Percentiles rank a stretch among this genome's conserved stretches.
Conservation (phyloP, 2,113 vertebrate species). For the Aramus guarauna region DNA sequence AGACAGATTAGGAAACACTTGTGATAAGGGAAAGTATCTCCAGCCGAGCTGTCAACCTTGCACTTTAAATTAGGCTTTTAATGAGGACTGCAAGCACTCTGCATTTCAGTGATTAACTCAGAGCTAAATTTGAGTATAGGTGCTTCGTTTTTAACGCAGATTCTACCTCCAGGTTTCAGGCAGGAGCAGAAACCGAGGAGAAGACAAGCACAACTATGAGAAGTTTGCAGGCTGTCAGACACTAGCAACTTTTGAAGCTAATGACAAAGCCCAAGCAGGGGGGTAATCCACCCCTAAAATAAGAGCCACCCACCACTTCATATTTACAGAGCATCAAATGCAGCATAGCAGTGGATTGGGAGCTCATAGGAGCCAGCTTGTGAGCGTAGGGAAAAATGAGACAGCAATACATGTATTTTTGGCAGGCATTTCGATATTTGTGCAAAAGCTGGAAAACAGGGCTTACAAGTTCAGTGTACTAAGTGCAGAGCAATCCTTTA, state of each 20-base stretch:
- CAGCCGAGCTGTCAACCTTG: conserved; percentile 7
- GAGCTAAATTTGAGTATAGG: not conserved
- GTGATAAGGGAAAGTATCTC: not conserved
- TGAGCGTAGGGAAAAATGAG: not conserved
- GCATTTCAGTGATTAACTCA: not conserved
- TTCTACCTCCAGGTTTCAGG: not conserved
- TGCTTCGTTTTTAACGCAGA: not conserved
- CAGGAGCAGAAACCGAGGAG: not conserved
- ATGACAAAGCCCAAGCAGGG: not conserved
- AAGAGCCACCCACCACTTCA: not conserved
- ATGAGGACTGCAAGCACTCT: not conserved
- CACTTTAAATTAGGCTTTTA: conserved; percentile 18
- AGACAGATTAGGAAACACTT: not conserved
- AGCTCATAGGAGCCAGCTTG: not conserved
- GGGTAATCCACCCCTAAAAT: not conserved
- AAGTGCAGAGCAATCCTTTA: not conserved
- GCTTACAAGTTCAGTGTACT: not conserved
- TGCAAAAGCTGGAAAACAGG: not conserved
- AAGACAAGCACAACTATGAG: not conserved
- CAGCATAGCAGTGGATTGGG: accelerated
- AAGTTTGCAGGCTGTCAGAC: not conserved
- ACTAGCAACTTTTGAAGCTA: not conserved
- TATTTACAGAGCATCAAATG: not conserved
- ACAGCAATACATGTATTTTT: not conserved
- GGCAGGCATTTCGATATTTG: not conserved